Percentiles rank a stretch among this genome's conserved stretches.
phyloP scores from a whole-genome alignment of 2,888 invertebrate genomes.

The Timandra comae region DNA sequence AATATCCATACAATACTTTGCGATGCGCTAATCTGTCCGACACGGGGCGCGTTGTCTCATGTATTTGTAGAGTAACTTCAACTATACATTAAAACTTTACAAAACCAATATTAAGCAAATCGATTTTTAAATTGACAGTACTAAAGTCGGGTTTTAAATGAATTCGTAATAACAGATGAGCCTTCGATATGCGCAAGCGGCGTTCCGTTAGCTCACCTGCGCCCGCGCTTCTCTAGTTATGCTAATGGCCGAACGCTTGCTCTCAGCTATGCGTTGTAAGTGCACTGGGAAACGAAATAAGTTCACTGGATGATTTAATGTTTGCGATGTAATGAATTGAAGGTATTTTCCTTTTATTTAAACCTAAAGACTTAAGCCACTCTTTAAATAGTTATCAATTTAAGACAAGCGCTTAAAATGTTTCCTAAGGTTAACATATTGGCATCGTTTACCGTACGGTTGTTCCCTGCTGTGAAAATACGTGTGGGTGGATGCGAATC shows the following conservation, averaged over 20 bases:
- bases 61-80: constrained; percentile 48
- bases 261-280: constrained; percentile 28
- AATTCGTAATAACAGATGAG: constrained; percentile 40
- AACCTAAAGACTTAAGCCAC: too few species aligned
- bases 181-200: constrained; percentile 49
- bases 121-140: constrained; percentile 32
- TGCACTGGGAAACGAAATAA: constrained; percentile 43
- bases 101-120: constrained; percentile 25
- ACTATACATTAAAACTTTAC: constrained; percentile 42
- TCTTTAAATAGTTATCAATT: too few species aligned
- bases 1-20: constrained; percentile 57
- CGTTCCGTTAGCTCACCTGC: constrained; percentile 73
- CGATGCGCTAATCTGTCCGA: constrained; percentile 59
- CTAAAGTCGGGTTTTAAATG: constrained; percentile 50
- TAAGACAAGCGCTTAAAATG: too few species aligned
- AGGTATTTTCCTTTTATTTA: too few species aligned
- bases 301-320: constrained; percentile 37
- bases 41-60: constrained; percentile 53
- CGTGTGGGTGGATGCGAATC: constrained; percentile 57
- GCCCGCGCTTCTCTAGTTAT: constrained; percentile 72
- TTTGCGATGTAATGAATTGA: too few species aligned
- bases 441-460: too few species aligned
- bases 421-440: too few species aligned
- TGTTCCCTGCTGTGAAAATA: constrained; percentile 25
- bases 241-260: constrained; percentile 61